Percentiles rank a stretch among this genome's conserved stretches.
phyloP scores from a whole-genome alignment of 2,888 invertebrate species.

The Gibbula magus region DNA sequence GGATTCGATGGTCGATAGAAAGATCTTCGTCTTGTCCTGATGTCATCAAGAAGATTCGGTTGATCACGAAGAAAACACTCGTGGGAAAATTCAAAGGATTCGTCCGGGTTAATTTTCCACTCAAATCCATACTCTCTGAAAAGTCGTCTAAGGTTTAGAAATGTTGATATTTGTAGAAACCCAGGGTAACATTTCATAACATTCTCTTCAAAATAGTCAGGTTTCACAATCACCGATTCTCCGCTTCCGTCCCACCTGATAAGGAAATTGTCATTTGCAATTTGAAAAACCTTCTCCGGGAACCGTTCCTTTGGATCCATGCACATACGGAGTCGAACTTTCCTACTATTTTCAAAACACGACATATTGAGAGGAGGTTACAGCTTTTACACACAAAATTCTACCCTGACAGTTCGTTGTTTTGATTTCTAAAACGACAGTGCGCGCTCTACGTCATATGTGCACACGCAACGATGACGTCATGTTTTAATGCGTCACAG shows the following conservation, averaged over 20 bases:
- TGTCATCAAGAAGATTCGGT: slow-evolving; percentile 47
- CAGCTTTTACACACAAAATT: no score
- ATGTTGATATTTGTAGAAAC: slow-evolving; percentile 68
- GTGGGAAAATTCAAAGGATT: slow-evolving; percentile 63
- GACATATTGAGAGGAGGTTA: background rate
- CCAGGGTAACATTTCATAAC: slow-evolving; percentile 69
- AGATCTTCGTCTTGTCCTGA: slow-evolving; percentile 51
- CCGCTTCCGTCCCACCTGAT: slow-evolving; percentile 63
- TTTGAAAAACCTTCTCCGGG: slow-evolving; percentile 64
- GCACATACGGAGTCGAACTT: slow-evolving; percentile 32
- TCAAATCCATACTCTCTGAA: slow-evolving; percentile 71
- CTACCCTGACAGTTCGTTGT: no score
- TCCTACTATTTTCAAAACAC: background rate
- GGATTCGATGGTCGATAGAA: slow-evolving; percentile 6
- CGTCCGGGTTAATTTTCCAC: slow-evolving; percentile 51
- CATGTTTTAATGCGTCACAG: background rate
- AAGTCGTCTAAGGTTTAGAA: slow-evolving; percentile 68
- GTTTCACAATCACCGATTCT: slow-evolving; percentile 50
- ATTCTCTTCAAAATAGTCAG: slow-evolving; percentile 59
- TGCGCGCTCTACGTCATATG: background rate
- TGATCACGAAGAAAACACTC: slow-evolving; percentile 53
- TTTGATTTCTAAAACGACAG: background rate
- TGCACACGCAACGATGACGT: background rate
- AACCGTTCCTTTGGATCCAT: slow-evolving; percentile 61
- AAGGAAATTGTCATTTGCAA: slow-evolving; percentile 60